Percentiles rank a stretch among this genome's conserved stretches.
Conservation (phyloP, 2,113 vertebrate species). For the Galemys pyrenaicus region DNA sequence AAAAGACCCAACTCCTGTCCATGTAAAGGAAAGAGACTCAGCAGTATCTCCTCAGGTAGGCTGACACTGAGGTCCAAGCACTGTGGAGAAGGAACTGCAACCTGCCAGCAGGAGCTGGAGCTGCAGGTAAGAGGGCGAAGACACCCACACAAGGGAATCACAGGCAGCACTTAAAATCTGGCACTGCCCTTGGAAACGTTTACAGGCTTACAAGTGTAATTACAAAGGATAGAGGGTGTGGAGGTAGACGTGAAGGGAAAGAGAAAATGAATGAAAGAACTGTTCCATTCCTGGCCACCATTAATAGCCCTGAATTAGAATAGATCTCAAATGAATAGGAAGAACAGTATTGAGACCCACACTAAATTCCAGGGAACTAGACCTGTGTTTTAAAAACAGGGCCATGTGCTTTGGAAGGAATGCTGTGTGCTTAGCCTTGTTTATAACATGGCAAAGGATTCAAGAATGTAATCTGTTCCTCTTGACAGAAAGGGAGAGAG, state of each 20-base stretch:
- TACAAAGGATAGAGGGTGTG: constrained; percentile 73
- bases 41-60: background rate
- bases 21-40: constrained; percentile 51
- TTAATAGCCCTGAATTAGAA: constrained; percentile 80
- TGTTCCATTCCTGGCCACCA: constrained; percentile 76
- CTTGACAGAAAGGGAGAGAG: background rate
- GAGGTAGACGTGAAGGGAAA: constrained; percentile 52
- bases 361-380: constrained; percentile 79
- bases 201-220: constrained; percentile 75
- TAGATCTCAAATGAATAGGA: constrained; percentile 80
- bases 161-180: constrained; percentile 78
- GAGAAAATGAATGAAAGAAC: constrained; percentile 77
- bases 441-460: constrained; percentile 83
- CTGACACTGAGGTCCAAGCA: constrained; percentile 30
- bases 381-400: constrained; percentile 79
- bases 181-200: constrained; percentile 80
- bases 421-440: constrained; percentile 83
- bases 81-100: constrained; percentile 57
- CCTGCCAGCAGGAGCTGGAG: constrained; percentile 67
- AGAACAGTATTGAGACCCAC: constrained; percentile 76
- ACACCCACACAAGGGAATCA: constrained; percentile 76
- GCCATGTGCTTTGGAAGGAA: constrained; percentile 81
- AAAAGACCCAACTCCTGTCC: constrained; percentile 68
- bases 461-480: constrained; percentile 79
- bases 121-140: constrained; percentile 62